Percentiles rank a stretch among this genome's conserved stretches.
Conservation (phyloP, 2,888 invertebrate genomes). For the Drosophila emarginata region DNA sequence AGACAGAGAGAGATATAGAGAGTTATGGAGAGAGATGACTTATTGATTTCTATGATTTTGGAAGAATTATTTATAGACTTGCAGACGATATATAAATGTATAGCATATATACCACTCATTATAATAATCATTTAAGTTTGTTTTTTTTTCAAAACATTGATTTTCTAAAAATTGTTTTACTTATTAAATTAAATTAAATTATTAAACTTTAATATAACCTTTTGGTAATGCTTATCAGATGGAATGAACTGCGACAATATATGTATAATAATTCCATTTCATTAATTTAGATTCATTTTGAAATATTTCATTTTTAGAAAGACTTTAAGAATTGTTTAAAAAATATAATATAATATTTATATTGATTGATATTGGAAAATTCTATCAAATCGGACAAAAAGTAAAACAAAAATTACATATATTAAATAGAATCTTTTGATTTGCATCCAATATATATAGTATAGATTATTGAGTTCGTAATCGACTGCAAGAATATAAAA, state of each 20-base stretch:
- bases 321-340: background rate
- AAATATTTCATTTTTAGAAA: background rate
- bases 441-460: too few species aligned
- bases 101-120: background rate
- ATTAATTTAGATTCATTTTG: background rate
- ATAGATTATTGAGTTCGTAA: too few species aligned
- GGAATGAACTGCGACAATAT: background rate
- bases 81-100: background rate
- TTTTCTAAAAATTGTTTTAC: too few species aligned
- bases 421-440: too few species aligned
- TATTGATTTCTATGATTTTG: background rate
- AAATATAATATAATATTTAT: too few species aligned
- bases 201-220: too few species aligned
- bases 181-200: too few species aligned
- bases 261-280: background rate
- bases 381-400: background rate
- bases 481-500: background rate
- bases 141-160: too few species aligned
- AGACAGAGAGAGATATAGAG: background rate
- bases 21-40: background rate
- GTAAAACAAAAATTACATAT: too few species aligned
- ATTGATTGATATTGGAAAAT: too few species aligned
- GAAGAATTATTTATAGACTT: background rate
- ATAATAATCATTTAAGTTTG: background rate
- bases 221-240: background rate